Base-by-base conservation (phyloP, 2,888 invertebrate genomes). In the Aporophyla lueneburgensis region DNA sequence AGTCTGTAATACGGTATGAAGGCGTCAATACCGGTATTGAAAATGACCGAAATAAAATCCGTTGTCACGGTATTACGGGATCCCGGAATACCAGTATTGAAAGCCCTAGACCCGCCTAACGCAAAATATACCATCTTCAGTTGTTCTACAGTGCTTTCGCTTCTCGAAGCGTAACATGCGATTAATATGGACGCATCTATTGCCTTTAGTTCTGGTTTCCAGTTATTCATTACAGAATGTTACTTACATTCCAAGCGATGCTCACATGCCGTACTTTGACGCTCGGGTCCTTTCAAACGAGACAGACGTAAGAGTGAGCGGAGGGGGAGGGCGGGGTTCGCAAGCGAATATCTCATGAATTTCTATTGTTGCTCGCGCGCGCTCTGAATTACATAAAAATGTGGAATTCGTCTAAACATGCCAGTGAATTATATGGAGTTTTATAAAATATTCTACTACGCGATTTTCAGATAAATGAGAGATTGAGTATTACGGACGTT, bases 271-370 rank as follows among this genome's bases (percentile, higher is more conserved):
- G 12, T 33, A 46, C 72, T 56, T 7, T 19, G 27, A 19, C 24
- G 40, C 27, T 6, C 16, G 51, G 40, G 53, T 53, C 21, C 61
- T 43, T 51, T 24, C 7, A 7, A 19, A 49, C 46, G 27, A 21
- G 27, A 61, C 27, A 27, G 21, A n/a, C 12, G 27, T 46, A 40
- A 7, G 33, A 19, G 12, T 1, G 33, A 0, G 21, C 0, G n/a
- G n/a, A 9, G n/a, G n/a, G 40, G 46, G 19, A 10, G 16, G 40
- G 27, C 10, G 27, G 16, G 1, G 12, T 5, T 1, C 27, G 21
- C 59, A 54, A 46, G n/a, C 56, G 56, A 80, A 76, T 63, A 71
- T 54, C 62, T 81, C 71, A 82, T 82, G 71, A 77, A 82, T 82
- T 59, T 71, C 63, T 69, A 69, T 80, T 81, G 80, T 68, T 33